Conservation (phyloP, 1,140 invertebrate genomes). For the Vollenhovia emeryi region DNA sequence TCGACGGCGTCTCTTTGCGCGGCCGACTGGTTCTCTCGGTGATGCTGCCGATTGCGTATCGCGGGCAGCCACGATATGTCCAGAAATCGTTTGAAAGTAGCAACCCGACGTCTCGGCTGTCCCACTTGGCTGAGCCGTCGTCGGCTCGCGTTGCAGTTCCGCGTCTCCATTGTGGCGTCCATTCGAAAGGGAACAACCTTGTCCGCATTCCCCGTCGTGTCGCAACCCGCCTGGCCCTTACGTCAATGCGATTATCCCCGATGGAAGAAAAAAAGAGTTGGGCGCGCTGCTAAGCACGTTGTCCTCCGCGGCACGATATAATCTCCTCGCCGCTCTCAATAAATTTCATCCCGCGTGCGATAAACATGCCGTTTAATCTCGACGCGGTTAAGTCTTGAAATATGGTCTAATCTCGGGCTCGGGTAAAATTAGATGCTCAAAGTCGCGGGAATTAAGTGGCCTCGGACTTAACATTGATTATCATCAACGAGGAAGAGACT, state of each 20-base stretch:
- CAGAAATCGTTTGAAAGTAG: constrained; percentile 70
- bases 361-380: neutral
- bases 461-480: neutral
- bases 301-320: neutral
- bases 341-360: neutral
- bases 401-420: neutral
- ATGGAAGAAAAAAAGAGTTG: neutral
- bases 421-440: neutral
- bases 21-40: constrained; percentile 39
- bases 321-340: neutral
- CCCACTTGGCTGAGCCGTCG: constrained; percentile 58
- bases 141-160: constrained; percentile 65
- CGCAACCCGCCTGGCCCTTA: constrained; percentile 59
- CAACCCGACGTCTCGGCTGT: constrained; percentile 42
- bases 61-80: constrained; percentile 19
- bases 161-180: constrained; percentile 63
- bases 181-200: constrained; percentile 72
- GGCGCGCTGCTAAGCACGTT: neutral
- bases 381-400: neutral
- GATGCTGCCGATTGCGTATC: constrained; percentile 27
- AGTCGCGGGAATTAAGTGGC: neutral
- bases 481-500: neutral
- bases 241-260: neutral
- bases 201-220: constrained; percentile 67
- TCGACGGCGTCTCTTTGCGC: constrained; percentile 37